These are phyloP conservation scores for Arenaria interpres DNA, from an alignment of 2,113 vertebrate species.

Conservation along the genomic window DNA sequence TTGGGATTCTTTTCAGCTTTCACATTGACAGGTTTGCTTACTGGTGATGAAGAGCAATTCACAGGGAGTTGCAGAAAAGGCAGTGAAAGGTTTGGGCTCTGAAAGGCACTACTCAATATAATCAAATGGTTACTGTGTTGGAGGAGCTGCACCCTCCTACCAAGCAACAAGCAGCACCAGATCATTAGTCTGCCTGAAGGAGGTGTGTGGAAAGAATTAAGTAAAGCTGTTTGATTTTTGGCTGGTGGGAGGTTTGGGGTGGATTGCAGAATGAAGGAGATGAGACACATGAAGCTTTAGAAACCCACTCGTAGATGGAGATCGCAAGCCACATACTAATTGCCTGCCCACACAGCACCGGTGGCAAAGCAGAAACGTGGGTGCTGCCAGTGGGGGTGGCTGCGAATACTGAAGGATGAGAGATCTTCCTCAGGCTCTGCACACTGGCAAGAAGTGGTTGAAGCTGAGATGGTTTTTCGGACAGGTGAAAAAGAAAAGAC, in stretches of 20 bases:
- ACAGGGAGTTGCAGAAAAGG: neutral
- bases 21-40: neutral
- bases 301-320: conserved; percentile 34
- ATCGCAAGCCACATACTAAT: conserved; percentile 44
- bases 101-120: neutral
- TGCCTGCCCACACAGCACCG: conserved; percentile 4
- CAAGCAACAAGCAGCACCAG: conserved; percentile 19
- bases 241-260: conserved; percentile 44
- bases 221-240: conserved; percentile 29
- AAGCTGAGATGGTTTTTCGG: neutral
- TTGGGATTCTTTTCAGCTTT: neutral
- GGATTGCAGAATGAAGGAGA: conserved; percentile 49
- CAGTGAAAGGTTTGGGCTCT: neutral
- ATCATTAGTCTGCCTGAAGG: conserved; percentile 44
- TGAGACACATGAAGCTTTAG: conserved; percentile 39
- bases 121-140: conserved; percentile 1
- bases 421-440: conserved; percentile 1
- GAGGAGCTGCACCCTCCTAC: conserved; percentile 22
- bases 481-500: neutral
- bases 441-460: neutral
- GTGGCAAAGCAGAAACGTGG: conserved; percentile 39
- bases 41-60: neutral
- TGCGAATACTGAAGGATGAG: neutral
- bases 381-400: neutral
- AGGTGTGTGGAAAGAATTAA: conserved; percentile 40